Evolutionary conservation across 2,113 vertebrate species (phyloP), one percentile per base, ranked within the genome.

Genomic region (Dendrocopos noguchii): DNA sequence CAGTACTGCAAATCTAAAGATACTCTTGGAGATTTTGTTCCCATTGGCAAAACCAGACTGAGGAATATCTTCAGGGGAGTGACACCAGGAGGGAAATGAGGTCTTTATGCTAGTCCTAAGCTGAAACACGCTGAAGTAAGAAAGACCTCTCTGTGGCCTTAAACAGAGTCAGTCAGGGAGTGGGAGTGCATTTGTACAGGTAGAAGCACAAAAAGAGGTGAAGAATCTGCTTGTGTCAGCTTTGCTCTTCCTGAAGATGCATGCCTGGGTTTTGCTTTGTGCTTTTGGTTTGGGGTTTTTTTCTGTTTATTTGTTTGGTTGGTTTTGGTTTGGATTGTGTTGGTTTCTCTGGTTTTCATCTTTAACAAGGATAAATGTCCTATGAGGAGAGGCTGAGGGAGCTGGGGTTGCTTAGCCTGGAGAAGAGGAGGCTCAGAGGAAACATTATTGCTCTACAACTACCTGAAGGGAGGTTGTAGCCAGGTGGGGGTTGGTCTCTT

Each of bases 181-280:
- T 21, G 14, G 67, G 36, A 88, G 20, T 53, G 44, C 29, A 46
- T 85, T 94, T 91, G n/a, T 73, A 76, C 59, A 46, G 4, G 6
- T 34, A 70, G 79, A 70, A 92, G 60, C 84, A 42, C 42, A 80
- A 82, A 88, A 84, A 56, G 55, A 91, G 21, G 29, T 5, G 39
- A 87, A 55, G n/a, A 36, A 42, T 77, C 42, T 91, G 74, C 74
- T 92, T 88, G 60, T 88, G 74, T 93, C 93, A 92, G 87, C 84
- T 95, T 67, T 94, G 72, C 39, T 84, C 12, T 70, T 82, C 42
- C 79, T 59, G n/a, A 77, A 87, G 60, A 52, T 39, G 33, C 7
- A 2, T 1, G 2, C 33, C 18, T 33, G 63, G 25, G 29, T 84
- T 80, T 71, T 64, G 15, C 63, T 52, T 63, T 74, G 9, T 9